Evolutionary conservation across 2,888 invertebrate species (phyloP).

Genomic region (Ormyrus nitidulus): DNA sequence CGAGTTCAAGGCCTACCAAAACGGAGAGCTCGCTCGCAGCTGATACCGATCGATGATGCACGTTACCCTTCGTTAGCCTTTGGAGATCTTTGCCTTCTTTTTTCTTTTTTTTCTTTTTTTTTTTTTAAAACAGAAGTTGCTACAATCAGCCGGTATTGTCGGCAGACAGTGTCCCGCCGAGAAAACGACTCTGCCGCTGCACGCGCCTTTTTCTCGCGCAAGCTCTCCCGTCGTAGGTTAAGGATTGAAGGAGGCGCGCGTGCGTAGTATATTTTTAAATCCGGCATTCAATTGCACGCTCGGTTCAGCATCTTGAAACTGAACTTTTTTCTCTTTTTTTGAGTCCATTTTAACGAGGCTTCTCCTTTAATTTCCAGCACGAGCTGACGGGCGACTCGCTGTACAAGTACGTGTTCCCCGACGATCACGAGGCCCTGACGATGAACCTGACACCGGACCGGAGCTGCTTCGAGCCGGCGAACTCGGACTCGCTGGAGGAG

Average conservation of each 20-base stretch:
- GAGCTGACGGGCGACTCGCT: slow-evolving; percentile 90
- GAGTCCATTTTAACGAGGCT: not conserved
- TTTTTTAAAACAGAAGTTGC: too few relatives aligned
- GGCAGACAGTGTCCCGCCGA: not conserved
- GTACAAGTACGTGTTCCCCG: slow-evolving; percentile 87
- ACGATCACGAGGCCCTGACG: slow-evolving; percentile 85
- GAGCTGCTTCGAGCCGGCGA: slow-evolving; percentile 72
- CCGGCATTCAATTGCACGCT: too few relatives aligned
- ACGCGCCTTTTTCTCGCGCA: not conserved
- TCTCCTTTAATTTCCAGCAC: slow-evolving; percentile 77
- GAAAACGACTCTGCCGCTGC: slow-evolving; percentile 18
- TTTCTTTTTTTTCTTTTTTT: too few relatives aligned
- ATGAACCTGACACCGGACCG: slow-evolving; percentile 78
- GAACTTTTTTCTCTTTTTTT: not conserved
- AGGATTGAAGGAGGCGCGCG: too few relatives aligned
- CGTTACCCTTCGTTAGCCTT: too few relatives aligned
- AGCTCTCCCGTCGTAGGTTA: not conserved
- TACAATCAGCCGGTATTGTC: slow-evolving; percentile 23
- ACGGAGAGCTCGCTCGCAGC: too few relatives aligned
- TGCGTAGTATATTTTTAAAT: too few relatives aligned
- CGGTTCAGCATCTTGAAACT: too few relatives aligned
- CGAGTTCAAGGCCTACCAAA: too few relatives aligned
- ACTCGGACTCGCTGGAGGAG: slow-evolving; percentile 64
- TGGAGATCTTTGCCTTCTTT: too few relatives aligned
- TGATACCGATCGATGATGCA: too few relatives aligned